Percentiles rank a stretch among this genome's conserved stretches.
Conservation (phyloP, 2,888 invertebrate species). For the Tinea semifulvella region DNA sequence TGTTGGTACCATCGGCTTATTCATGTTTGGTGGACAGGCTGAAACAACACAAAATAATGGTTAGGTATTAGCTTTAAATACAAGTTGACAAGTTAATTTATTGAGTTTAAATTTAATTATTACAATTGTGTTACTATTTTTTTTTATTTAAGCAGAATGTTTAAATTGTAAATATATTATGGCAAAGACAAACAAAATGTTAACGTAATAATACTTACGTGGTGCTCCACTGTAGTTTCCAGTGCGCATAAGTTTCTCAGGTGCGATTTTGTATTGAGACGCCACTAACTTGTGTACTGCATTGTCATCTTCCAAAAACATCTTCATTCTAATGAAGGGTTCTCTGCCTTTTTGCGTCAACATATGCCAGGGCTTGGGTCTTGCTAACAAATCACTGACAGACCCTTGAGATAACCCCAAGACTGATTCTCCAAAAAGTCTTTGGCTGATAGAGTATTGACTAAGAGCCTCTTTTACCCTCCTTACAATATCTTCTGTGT, state of each 20-base stretch:
- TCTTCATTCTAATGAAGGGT: constrained; percentile 97
- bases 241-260: constrained; percentile 96
- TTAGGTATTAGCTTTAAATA: not conserved
- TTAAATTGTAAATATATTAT: too few species aligned
- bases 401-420: constrained; percentile 96
- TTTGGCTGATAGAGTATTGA: constrained; percentile 96
- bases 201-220: constrained; percentile 66
- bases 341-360: constrained; percentile 96
- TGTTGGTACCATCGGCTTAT: constrained; percentile 80
- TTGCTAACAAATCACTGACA: constrained; percentile 94
- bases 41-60: constrained; percentile 27
- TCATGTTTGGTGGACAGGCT: constrained; percentile 73
- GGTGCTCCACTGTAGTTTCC: constrained; percentile 89
- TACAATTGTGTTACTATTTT: too few species aligned
- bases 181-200: too few species aligned
- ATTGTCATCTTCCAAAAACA: constrained; percentile 96
- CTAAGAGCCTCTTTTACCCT: constrained; percentile 94
- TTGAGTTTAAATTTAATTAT: not conserved
- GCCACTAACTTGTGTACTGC: constrained; percentile 95
- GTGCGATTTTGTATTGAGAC: constrained; percentile 97
- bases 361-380: constrained; percentile 99
- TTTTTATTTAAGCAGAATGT: too few species aligned
- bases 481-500: constrained; percentile 98
- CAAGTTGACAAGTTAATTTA: not conserved
- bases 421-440: constrained; percentile 98